Conservation (phyloP, 64 coral and sea anemone species). For the Anthopleura sola region DNA sequence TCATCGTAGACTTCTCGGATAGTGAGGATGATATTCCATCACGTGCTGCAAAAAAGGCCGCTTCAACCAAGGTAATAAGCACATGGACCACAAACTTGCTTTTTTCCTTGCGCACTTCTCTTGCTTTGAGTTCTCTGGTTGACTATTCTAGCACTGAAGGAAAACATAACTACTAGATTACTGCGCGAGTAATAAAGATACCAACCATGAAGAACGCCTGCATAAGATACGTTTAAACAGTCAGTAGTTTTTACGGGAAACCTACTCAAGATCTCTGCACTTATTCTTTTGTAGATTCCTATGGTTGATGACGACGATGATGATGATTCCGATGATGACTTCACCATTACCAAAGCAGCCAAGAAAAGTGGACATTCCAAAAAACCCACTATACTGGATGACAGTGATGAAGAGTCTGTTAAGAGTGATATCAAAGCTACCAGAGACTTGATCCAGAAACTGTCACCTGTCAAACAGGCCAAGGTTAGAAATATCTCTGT, state of each 20-base stretch:
- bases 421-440: constrained; percentile 52
- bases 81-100: background rate
- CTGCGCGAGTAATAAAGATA: too few relatives aligned
- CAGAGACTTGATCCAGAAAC: constrained; percentile 50
- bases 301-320: background rate
- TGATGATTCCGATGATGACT: constrained; percentile 22
- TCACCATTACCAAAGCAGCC: background rate
- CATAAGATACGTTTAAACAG: too few relatives aligned
- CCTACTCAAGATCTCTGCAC: background rate
- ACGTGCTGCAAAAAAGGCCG: background rate
- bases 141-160: too few relatives aligned
- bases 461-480: constrained; percentile 39
- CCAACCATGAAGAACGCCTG: too few relatives aligned
- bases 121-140: too few relatives aligned
- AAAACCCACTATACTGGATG: background rate
- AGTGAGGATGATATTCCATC: constrained; percentile 22
- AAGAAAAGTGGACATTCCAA: background rate
- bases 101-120: too few relatives aligned
- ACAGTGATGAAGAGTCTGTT: background rate
- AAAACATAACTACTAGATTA: too few relatives aligned
- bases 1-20: constrained; percentile 53
- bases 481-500: constrained; percentile 9
- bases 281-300: background rate
- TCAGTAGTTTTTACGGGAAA: too few relatives aligned
- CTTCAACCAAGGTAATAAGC: background rate